Percentiles rank a stretch among this genome's conserved stretches.
Conservation (phyloP, 2,797 vertebrate species). For the Darevskia mixta region DNA sequence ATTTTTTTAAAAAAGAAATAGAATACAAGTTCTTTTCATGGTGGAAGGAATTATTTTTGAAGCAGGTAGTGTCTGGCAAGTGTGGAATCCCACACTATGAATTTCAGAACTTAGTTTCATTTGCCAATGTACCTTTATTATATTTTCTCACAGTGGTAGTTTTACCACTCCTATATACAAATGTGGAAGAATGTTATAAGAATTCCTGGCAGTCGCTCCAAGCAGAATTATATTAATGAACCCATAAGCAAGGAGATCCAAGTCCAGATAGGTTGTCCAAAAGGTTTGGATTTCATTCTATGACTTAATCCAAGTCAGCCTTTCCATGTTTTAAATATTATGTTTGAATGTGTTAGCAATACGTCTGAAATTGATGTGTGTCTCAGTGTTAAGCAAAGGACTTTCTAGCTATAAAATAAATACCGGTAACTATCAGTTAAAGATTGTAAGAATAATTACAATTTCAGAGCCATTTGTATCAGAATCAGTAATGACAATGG, state of each 20-base stretch:
- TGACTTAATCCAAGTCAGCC: conserved; percentile 1
- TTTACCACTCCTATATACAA: conserved; percentile 7
- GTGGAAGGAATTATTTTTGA: background rate
- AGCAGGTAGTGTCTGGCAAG: background rate
- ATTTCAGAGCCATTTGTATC: background rate
- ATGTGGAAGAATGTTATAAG: conserved; percentile 35
- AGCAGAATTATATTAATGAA: conserved; percentile 7
- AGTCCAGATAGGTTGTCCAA: background rate
- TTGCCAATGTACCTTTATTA: conserved; percentile 9
- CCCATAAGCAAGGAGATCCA: conserved; percentile 20
- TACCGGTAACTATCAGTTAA: conserved; percentile 4
- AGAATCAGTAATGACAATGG: conserved; percentile 9
- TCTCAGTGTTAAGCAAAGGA: conserved; percentile 17
- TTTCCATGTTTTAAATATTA: background rate
- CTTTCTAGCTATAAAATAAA: conserved; percentile 7
- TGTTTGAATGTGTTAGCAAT: conserved; percentile 38
- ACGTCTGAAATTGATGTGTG: conserved; percentile 21
- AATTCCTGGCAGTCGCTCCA: conserved; percentile 16
- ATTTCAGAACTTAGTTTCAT: conserved; percentile 23
- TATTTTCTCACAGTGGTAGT: conserved; percentile 18
- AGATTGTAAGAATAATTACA: conserved; percentile 1
- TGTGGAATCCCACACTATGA: background rate
- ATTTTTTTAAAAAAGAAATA: background rate
- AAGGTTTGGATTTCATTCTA: conserved; percentile 24
- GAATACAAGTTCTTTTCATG: background rate